These are phyloP conservation scores for Puffinus mauretanicus DNA, from an alignment of 2,113 vertebrate species.

Conservation along the genomic window DNA sequence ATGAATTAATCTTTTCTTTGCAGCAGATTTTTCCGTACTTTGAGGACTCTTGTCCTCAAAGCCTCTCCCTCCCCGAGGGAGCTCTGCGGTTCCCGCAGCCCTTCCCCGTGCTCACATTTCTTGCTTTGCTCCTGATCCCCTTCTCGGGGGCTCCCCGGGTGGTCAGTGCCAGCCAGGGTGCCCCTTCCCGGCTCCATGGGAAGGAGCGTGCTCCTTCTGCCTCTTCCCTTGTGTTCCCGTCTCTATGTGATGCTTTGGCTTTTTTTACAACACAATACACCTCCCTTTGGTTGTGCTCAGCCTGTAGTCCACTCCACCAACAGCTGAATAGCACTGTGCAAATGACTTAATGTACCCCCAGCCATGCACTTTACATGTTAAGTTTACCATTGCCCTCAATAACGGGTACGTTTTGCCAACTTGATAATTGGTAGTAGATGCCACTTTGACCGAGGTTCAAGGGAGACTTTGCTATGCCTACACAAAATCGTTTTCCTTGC, in stretches of 20 bases:
- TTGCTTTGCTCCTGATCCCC: neutral
- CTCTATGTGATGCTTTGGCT: neutral
- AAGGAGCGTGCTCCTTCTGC: neutral
- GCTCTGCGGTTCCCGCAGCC: neutral
- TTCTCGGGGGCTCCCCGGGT: rapidly evolving
- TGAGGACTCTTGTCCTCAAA: neutral
- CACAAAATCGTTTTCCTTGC: neutral
- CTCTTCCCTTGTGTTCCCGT: neutral
- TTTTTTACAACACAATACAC: neutral
- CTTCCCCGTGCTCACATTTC: neutral
- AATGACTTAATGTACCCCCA: neutral
- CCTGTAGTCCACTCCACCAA: neutral
- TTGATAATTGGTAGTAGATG: neutral
- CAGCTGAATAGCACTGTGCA: neutral
- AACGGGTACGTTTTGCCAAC: neutral
- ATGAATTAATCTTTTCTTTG: neutral
- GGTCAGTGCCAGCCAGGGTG: neutral
- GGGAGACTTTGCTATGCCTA: neutral
- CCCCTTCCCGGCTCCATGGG: neutral
- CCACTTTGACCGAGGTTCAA: neutral
- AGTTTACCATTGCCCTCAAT: neutral
- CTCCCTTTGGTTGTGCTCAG: neutral
- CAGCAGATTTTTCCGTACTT: neutral
- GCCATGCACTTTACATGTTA: neutral
- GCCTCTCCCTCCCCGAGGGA: neutral